phyloP scores from a whole-genome alignment of 1,140 invertebrate species.

The Papilio helenus region DNA sequence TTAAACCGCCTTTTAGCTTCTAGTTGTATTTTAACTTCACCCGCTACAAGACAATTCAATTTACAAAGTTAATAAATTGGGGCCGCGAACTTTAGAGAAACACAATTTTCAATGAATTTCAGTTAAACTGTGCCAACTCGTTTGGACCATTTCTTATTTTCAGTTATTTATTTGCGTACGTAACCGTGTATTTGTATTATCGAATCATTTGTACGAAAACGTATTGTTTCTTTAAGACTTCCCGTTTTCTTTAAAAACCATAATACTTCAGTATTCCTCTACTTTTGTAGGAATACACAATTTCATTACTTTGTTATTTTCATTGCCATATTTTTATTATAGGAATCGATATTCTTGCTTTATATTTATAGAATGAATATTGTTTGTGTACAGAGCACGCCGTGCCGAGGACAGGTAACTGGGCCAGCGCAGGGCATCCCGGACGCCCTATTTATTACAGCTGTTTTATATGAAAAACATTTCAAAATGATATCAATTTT shows the following conservation, averaged over 20 bases:
- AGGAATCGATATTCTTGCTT: neutral
- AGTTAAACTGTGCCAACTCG: neutral
- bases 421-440: neutral
- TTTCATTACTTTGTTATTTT: neutral
- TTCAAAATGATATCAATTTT: neutral
- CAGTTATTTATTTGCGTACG: neutral
- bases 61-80: constrained; percentile 21
- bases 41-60: constrained; percentile 21
- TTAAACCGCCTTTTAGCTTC: neutral
- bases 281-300: neutral
- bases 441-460: constrained; percentile 9
- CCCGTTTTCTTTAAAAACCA: neutral
- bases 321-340: neutral
- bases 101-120: neutral
- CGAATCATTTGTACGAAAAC: neutral
- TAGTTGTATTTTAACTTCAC: constrained; percentile 17
- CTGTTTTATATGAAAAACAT: neutral
- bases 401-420: constrained; percentile 1
- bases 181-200: too few relatives aligned
- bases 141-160: neutral
- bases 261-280: neutral
- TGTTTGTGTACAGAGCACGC: neutral
- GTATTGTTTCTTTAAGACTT: neutral
- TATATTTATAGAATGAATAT: constrained; percentile 1
- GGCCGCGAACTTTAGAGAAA: neutral